A percentile compares a stretch with the other conserved stretches of the same genome.
Evolutionary conservation across 2,797 vertebrate species (phyloP).

Genomic region (Artibeus jamaicensis): DNA sequence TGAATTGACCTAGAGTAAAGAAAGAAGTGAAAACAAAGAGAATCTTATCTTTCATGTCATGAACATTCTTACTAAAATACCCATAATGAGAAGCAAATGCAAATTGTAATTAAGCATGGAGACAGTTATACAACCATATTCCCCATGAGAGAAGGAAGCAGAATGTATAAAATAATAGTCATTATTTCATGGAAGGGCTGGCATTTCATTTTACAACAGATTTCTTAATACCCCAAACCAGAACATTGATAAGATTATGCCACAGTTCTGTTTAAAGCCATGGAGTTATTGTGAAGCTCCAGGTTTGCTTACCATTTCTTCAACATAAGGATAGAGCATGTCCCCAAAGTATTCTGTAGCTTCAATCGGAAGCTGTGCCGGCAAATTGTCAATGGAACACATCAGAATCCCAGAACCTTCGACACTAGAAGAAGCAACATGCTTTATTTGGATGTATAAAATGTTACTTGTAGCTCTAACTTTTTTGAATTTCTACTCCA

Average conservation of each 20-base stretch:
- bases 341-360: constrained; percentile 98
- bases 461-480: not conserved
- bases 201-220: constrained; percentile 78
- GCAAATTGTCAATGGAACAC: constrained; percentile 99
- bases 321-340: constrained; percentile 94
- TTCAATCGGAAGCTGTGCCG: constrained; percentile 97
- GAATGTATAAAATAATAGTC: not conserved
- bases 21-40: not conserved
- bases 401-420: constrained; percentile 97
- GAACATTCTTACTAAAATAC: constrained; percentile 10
- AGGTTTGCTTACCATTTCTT: constrained; percentile 94
- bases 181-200: not conserved
- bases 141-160: not conserved
- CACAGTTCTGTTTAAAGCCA: not conserved
- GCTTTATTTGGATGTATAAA: constrained; percentile 22
- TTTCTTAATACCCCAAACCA: constrained; percentile 75
- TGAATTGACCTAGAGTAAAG: not conserved
- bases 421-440: constrained; percentile 86
- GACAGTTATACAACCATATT: not conserved
- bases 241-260: constrained; percentile 52
- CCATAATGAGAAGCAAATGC: not conserved
- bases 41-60: not conserved
- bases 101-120: not conserved
- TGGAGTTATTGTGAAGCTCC: not conserved
- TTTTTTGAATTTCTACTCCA: not conserved